Conservation (phyloP, 2,888 invertebrate species). For the Melinaea marsaeus region DNA sequence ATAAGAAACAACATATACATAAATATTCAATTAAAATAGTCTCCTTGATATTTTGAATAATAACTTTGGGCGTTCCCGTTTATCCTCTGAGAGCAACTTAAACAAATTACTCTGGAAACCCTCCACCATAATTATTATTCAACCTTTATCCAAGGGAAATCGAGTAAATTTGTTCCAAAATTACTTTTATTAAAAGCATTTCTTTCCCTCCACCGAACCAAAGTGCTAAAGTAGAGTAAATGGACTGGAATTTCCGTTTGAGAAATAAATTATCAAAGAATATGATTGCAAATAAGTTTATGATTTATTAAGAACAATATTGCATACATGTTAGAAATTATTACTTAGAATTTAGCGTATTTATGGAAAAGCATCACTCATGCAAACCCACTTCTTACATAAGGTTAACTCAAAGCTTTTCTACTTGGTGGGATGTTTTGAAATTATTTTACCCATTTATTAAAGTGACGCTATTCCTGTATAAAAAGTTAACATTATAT, state of each 20-base stretch:
- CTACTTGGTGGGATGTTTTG: no score
- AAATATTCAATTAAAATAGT: slow-evolving; percentile 15
- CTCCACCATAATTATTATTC: slow-evolving; percentile 65
- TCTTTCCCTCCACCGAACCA: slow-evolving; percentile 64
- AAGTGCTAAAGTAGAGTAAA: slow-evolving; percentile 72
- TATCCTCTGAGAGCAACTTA: slow-evolving; percentile 46
- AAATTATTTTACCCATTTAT: no score
- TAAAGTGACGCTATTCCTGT: no score
- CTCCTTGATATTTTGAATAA: slow-evolving; percentile 25
- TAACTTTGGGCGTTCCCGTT: slow-evolving; percentile 20
- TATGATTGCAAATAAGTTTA: slow-evolving; percentile 58
- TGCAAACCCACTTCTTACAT: no score
- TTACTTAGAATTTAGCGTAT: no score
- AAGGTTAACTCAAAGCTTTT: no score
- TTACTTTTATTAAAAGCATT: slow-evolving; percentile 74
- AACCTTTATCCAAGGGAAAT: slow-evolving; percentile 66
- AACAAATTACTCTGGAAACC: slow-evolving; percentile 53
- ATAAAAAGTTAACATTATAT: no score
- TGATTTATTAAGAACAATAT: slow-evolving; percentile 6
- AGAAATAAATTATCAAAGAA: slow-evolving; percentile 64
- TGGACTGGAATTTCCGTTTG: slow-evolving; percentile 70
- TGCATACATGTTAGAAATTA: no score
- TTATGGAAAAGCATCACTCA: no score
- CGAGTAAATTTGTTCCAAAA: slow-evolving; percentile 69
- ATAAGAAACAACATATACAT: slow-evolving; percentile 2